Base-by-base conservation (phyloP, 1,140 invertebrate species). In the Oncopodura yosiiana region DNA sequence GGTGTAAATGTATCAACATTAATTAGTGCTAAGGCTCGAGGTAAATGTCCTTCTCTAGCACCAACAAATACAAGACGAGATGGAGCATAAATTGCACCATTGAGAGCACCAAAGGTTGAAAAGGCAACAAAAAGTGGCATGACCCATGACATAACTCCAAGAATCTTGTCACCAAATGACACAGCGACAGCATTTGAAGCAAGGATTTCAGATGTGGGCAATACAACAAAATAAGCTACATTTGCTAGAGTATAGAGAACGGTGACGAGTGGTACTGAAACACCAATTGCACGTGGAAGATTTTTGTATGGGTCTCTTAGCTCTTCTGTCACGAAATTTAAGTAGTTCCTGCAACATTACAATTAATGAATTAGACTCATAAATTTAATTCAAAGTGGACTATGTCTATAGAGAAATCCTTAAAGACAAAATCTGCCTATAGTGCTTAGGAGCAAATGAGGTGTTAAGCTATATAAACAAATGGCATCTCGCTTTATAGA, bases 271-370 rank as follows among this genome's bases (percentile, higher is more conserved):
- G 90, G 87, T 56, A 94, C 72, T 1, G 92, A 95, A 53, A 97
- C 85, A 67, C 86, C 89, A 68, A 97, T 97, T 8, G 94, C 92
- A 43, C 84, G 78, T 3, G 94, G 94, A 30, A 98, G 74, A 76
- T 97, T 97, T 66, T 82, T 84, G 70, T 87, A 91, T 3, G 94
- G 94, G 71, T 96, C 82, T 68, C 86, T 80, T 0, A 98, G 69
- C 70, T 98, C 94, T 74, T 98, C 94, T 11, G 93, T 94, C 71
- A 98, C 94, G 69, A 94, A 97, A 74, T 96, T 96, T 38, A 96
- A 73, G 68, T 94, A 96, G 72, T 87, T 94, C 82, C 82, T 83
- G 66, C 44, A 75, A 72, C 65, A 65, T 26, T 56, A 66, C 62
- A 54, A 50, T 45, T 42, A 23, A 18, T 52, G 18, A 56, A 39